Evolutionary conservation across 2,797 vertebrate genomes (phyloP), one percentile per base, ranked within the genome.

Genomic region (Scleropages formosus): DNA sequence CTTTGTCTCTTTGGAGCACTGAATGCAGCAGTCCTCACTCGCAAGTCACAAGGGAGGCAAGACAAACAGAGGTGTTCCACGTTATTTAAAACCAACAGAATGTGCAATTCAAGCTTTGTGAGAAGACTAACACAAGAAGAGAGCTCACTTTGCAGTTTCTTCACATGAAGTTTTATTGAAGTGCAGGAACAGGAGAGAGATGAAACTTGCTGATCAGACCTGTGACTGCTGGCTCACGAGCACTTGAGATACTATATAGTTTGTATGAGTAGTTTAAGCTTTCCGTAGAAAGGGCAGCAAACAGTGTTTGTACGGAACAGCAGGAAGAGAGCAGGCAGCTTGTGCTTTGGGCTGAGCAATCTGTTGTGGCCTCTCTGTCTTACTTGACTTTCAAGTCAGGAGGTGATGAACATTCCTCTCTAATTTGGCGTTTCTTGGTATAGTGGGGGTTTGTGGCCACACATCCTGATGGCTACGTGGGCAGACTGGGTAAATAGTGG

Each of bases 381-480:
- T 53, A 16, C 67, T 51, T 12, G 49, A n/a, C n/a, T n/a, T n/a
- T n/a, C n/a, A 24, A 47, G 39, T 11, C 1, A 20, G 65, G 39
- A 46, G 65, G 65, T 68, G 65, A 22, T 68, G 44, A 65, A 22
- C 22, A 39, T 68, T 39, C 65, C 49, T 68, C 6, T n/a, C 44
- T 24, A 68, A 68, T 68, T 68, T 68, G 39, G 10, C 47, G 44
- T 68, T 68, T 68, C 65, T 44, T 56, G 47, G 24, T 53, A 18
- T 51, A 67, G 15, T 39, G 65, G 16, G 67, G 46, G 31, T 69
- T n/a, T 13, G 12, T 13, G 67, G 24, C 7, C 49, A 24, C 22
- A 4, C 47, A 67, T 27, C 68, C 68, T 51, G 67, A 51, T 58
- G 59, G 3, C 15, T 6, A 20, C 16, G 16, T 61, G 59, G 16